These are phyloP conservation scores for Lepidothrix coronata DNA, from an alignment of 2,113 vertebrate species.

Conservation along the genomic window DNA sequence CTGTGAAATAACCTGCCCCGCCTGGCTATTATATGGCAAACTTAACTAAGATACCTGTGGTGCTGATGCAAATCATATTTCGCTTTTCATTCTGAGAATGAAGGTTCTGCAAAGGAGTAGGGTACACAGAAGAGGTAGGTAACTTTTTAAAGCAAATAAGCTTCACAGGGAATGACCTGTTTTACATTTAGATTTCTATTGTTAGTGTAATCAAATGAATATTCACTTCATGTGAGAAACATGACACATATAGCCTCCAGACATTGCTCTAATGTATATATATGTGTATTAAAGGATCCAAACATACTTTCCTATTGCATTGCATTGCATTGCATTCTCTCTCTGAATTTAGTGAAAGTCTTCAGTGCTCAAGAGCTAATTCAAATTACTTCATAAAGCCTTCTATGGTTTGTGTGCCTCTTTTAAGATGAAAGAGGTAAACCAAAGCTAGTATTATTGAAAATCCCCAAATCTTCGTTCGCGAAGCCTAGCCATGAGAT, in stretches of 20 bases:
- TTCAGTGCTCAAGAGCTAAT: background rate
- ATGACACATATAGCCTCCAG: background rate
- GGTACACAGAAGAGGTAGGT: background rate
- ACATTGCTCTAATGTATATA: background rate
- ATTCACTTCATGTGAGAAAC: background rate
- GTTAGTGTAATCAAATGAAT: background rate
- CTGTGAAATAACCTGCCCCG: background rate
- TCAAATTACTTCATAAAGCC: background rate
- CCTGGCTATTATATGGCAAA: background rate
- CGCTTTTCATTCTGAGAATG: background rate
- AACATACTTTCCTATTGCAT: background rate
- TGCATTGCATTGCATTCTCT: background rate
- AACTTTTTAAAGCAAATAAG: background rate
- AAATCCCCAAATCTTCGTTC: no score
- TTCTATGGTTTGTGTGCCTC: background rate
- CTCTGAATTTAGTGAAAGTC: background rate
- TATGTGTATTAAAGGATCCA: background rate
- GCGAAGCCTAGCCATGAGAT: no score
- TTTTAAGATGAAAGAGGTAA: background rate
- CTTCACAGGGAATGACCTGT: background rate
- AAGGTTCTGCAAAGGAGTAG: background rate
- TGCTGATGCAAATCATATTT: background rate
- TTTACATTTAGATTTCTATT: background rate
- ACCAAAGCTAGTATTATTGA: background rate
- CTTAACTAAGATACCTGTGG: background rate